phyloP scores from a whole-genome alignment of 2,797 vertebrate genomes.

The Florisuga fusca region DNA sequence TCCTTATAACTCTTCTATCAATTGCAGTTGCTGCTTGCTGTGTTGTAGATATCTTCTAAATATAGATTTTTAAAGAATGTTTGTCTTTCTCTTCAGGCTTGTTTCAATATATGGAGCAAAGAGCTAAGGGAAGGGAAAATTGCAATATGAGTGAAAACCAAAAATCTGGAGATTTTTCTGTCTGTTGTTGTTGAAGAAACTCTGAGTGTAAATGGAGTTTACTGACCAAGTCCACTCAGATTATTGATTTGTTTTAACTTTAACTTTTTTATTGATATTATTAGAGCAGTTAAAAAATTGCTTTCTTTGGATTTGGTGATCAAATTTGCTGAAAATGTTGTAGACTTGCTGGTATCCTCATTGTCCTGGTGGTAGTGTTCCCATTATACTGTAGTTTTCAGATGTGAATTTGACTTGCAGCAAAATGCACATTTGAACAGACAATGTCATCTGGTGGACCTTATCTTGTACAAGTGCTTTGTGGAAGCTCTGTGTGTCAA shows the following conservation, averaged over 20 bases:
- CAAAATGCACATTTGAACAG: fast-evolving
- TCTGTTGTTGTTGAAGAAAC: neutral
- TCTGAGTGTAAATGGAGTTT: neutral
- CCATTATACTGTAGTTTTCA: neutral
- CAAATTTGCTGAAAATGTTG: neutral
- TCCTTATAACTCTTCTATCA: slow-evolving; percentile 29
- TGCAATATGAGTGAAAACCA: neutral
- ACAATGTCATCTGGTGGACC: neutral
- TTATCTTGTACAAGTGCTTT: neutral
- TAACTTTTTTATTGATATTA: neutral
- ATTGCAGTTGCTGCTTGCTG: neutral
- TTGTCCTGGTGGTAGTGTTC: neutral
- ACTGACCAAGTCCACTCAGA: neutral
- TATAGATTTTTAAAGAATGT: neutral
- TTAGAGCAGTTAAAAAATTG: neutral
- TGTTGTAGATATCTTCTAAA: neutral
- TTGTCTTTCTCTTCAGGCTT: neutral
- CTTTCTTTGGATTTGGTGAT: neutral
- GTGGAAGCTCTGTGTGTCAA: neutral
- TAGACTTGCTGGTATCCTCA: fast-evolving
- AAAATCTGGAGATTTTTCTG: no score
- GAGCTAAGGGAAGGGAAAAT: neutral
- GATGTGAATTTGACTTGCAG: neutral
- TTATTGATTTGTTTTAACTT: neutral
- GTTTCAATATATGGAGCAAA: neutral